Evolutionary conservation across 2,797 vertebrate genomes (phyloP).

Genomic region (Falco columbarius): DNA sequence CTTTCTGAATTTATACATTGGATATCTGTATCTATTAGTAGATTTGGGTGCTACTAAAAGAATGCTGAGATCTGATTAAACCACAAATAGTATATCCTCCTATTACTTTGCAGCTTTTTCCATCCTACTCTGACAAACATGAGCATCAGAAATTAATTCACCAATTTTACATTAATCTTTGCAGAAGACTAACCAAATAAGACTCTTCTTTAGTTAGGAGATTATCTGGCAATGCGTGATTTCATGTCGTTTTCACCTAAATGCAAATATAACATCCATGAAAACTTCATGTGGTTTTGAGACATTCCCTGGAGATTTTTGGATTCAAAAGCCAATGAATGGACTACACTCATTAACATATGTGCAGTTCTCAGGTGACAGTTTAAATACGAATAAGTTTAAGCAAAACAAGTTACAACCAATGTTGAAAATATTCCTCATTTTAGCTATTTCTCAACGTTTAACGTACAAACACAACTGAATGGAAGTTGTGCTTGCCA

Average conservation of each 20-base stretch:
- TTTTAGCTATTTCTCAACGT: background rate
- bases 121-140: background rate
- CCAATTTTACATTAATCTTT: accelerated
- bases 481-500: background rate
- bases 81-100: background rate
- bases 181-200: background rate
- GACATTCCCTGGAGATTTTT: background rate
- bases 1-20: background rate
- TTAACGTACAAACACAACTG: background rate
- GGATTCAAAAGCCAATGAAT: background rate
- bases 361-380: background rate
- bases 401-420: background rate
- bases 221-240: background rate
- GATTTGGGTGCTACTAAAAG: background rate
- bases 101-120: background rate
- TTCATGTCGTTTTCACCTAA: background rate
- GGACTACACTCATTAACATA: background rate
- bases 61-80: background rate
- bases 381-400: background rate
- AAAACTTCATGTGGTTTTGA: background rate
- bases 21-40: background rate
- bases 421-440: background rate
- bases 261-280: background rate
- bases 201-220: background rate
- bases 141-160: background rate